Evolutionary conservation across 2,888 invertebrate genomes (phyloP), one percentile per base, ranked within the genome.

Genomic region (Drosophila merina): DNA sequence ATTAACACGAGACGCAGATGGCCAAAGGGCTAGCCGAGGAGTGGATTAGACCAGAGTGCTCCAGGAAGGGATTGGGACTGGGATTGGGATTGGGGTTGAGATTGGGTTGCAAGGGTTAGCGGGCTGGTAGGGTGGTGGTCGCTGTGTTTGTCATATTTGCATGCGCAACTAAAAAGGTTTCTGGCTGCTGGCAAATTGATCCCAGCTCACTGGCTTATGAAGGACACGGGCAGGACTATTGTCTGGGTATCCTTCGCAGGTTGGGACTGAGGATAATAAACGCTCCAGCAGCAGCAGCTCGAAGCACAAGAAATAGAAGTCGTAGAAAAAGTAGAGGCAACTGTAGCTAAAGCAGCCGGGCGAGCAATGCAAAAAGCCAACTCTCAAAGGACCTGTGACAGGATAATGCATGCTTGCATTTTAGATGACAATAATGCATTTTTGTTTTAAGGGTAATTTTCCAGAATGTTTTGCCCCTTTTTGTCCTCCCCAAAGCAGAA

Each of bases 391-490:
- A 89, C 86, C 89, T 89, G 87, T 89, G 90, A 90, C 89, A 89
- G 89, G 89, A 90, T 90, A 89, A 90, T 89, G 89, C 91, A 90
- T 89, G 80, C 88, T 88, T 89, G 90, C 89, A 90, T 89, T 90
- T 88, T 83, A 86, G 83, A 89, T 90, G 89, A 89, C 89, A 88
- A 88, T 90, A 89, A 89, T 90, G 90, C 88, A 89, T 89, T 90
- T 89, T 86, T 87, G 79, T 88, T 89, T 87, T 86, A 86, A 86
- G 89, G 78, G 78, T 89, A 85, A 88, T 89, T 85, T 86, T 83
- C 88, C 81, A 89, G 80, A 86, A 88, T 88, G 80, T 86, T 84
- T 86, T 79, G 67, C 71, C 36, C 50, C 40, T 33, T 52, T 9
- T 36, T 14, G 26, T 36, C 33, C 33, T 14, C 30, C 28, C 1